Base-by-base conservation (phyloP, 2,888 invertebrate species). In the Schrankia costaestrigalis region DNA sequence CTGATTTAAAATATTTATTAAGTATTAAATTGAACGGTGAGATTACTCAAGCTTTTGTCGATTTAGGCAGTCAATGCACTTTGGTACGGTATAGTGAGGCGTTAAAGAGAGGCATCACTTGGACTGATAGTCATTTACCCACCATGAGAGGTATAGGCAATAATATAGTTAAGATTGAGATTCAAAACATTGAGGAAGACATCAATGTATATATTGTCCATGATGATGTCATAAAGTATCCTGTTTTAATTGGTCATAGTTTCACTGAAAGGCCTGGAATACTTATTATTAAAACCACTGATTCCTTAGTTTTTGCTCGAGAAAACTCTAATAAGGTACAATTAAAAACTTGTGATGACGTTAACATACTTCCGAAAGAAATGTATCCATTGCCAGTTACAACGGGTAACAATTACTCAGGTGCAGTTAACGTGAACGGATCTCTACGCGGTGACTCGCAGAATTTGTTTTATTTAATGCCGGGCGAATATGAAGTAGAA, bases 241-340 rank as follows among this genome's bases (percentile, higher is more conserved):
- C 24, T 2, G 5, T 45, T 1, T 22, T 49, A 10, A 8, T 49
- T 3, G 45, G 49, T 3, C 43, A 45, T 23, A 39, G 23, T 5
- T 46, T 45, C 22, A 46, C 48, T 3, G 45, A 45, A 32, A 35
- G 22, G 22, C 42, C 48, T 1, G 13, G 34, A 2, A 27, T 45
- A 11, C 13, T 29, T 7, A 39, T 45, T n/a, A 38, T 21, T 2
- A 49, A 45, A 32, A 45, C 48, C 4, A 5, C 11, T 6, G 31
- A 37, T 3, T 10, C 31, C 1, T 12, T 41, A 1, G 28, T 24
- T 1, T 41, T 47, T 31, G n/a, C n/a, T n/a, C n/a, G n/a, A n/a
- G n/a, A n/a, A n/a, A n/a, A n/a, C n/a, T n/a, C n/a, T n/a, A n/a
- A n/a, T n/a, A n/a, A n/a, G n/a, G n/a, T n/a, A n/a, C n/a, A n/a